Evolutionary conservation across 2,797 vertebrate genomes (phyloP).

Genomic region (Botia almorhae): DNA sequence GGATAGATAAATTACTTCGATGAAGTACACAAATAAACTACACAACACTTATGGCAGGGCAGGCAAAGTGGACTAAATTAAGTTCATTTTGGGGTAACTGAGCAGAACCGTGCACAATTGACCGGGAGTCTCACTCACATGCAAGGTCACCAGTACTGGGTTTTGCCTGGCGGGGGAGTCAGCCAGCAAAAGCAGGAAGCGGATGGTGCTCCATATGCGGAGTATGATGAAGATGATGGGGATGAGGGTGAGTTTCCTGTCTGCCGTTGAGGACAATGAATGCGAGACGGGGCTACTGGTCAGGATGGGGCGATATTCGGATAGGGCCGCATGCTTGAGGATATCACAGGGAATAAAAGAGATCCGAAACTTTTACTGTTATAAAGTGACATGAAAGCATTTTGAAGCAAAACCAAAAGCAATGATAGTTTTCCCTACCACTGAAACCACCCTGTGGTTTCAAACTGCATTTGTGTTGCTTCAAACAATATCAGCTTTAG

Average conservation of each 20-base stretch:
- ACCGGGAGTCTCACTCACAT: slow-evolving; percentile 78
- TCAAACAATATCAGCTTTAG: no score
- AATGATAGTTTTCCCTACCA: no score
- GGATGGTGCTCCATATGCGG: slow-evolving; percentile 93
- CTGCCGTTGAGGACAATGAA: slow-evolving; percentile 79
- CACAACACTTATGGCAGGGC: neutral
- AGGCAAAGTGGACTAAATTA: neutral
- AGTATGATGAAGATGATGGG: slow-evolving; percentile 92
- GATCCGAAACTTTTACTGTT: neutral
- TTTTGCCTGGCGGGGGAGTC: slow-evolving; percentile 80
- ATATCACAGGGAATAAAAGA: neutral
- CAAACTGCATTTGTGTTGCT: no score
- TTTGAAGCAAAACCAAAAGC: neutral
- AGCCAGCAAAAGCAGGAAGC: slow-evolving; percentile 87
- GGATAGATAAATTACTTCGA: slow-evolving; percentile 12
- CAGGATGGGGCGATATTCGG: slow-evolving; percentile 92
- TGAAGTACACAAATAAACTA: slow-evolving; percentile 16
- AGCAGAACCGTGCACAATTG: slow-evolving; percentile 8
- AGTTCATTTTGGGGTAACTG: neutral
- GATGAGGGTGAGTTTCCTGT: slow-evolving; percentile 92
- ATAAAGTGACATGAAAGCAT: neutral
- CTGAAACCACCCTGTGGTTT: no score
- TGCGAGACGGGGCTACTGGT: slow-evolving; percentile 68
- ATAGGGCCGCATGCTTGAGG: slow-evolving; percentile 86
- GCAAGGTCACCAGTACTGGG: slow-evolving; percentile 86